Conservation (phyloP, 2,113 vertebrate species). For the Pardalotus punctatus region DNA sequence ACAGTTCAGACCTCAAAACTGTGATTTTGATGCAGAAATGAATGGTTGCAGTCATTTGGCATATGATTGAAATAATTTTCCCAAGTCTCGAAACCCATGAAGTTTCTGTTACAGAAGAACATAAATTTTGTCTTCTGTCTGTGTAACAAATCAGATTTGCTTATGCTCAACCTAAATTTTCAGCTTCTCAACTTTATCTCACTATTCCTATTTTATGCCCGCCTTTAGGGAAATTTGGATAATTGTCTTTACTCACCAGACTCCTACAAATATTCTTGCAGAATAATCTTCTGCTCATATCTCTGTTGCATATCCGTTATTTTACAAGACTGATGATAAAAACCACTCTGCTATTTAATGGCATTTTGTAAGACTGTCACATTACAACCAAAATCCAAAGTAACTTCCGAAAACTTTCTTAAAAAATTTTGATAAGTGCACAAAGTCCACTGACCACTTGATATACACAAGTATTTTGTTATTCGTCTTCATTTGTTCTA, state of each 20-base stretch:
- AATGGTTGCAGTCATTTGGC: neutral
- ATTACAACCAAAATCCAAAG: neutral
- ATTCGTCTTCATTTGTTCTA: neutral
- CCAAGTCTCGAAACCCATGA: neutral
- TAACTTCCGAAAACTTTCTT: neutral
- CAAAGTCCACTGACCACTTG: neutral
- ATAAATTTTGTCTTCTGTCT: neutral
- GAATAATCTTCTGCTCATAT: neutral
- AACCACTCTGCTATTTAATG: neutral
- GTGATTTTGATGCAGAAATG: neutral
- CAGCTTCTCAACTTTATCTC: neutral
- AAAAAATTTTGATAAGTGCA: neutral
- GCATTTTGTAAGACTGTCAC: neutral
- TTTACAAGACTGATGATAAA: neutral
- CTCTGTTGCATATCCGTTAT: neutral
- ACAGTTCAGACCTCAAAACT: neutral
- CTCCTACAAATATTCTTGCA: neutral
- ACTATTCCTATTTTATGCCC: neutral
- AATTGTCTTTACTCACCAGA: neutral
- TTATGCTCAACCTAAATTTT: neutral
- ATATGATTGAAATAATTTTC: neutral
- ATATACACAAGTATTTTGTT: neutral
- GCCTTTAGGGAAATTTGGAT: neutral
- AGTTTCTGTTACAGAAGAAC: neutral
- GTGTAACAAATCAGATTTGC: neutral